Conservation (phyloP, 2,113 vertebrate genomes). For the Equus przewalskii region DNA sequence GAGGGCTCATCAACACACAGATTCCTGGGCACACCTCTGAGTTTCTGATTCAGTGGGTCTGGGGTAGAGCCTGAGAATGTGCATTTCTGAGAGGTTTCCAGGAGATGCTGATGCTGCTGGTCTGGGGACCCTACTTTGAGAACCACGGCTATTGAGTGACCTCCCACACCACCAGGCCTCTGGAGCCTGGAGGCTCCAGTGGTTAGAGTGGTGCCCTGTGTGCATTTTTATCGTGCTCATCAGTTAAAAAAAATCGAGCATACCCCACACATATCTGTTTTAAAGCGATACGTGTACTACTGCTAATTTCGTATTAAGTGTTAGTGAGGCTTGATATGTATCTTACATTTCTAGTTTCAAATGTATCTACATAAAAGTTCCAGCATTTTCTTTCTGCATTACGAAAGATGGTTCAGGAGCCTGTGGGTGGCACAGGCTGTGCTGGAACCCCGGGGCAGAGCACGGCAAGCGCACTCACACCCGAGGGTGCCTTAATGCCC, state of each 20-base stretch:
- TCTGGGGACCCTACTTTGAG: background rate
- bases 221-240: background rate
- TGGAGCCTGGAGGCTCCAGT: too few species aligned
- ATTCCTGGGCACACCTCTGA: background rate
- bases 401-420: background rate
- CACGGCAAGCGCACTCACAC: fast-evolving
- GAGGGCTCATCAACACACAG: background rate
- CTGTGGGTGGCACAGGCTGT: background rate
- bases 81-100: too few species aligned
- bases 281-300: background rate
- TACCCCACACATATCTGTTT: background rate
- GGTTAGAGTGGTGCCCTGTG: background rate
- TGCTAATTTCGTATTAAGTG: background rate
- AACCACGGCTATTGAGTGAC: background rate
- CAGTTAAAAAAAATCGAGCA: background rate
- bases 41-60: too few species aligned
- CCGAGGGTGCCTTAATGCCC: background rate
- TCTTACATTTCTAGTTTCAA: background rate
- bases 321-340: background rate
- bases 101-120: too few species aligned
- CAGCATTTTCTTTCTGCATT: background rate
- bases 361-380: background rate
- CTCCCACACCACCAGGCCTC: background rate
- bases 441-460: background rate
- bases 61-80: too few species aligned